Base-by-base conservation (phyloP, 2,113 vertebrate species). In the Nestor notabilis region DNA sequence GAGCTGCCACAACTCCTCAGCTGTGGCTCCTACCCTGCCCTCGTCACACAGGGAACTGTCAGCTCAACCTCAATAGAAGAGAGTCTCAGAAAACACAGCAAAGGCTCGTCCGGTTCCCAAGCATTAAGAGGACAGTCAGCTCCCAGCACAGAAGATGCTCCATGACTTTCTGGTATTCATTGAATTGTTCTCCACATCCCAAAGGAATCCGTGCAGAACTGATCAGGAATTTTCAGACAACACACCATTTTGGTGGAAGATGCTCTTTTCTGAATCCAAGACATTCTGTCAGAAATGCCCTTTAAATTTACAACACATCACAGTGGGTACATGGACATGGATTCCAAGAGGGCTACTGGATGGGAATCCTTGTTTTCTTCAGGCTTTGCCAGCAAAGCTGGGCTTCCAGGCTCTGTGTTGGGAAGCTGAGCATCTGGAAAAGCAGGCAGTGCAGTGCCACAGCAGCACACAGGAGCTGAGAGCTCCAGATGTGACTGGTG, bases 301-400 rank as follows among this genome's bases (percentile, higher is more conserved):
- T 43, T 23, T 31, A 50, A 89, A 33, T 33, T 58, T 91, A 50
- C 43, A 63, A 4, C 28, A 66, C 29, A 29, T 66, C 0, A 0
- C 56, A 43, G 33, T 7, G 43, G 14, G 25, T 44, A 50, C 0
- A 0, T 3, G 9, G 10, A 13, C n/a, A 56, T 6, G 7, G 39
- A 75, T 79, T 84, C 43, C 74, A 79, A 53, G 43, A 61, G 50
- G 20, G 19, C n/a, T 79, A 2, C 63, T 13, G 14, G 17, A 24
- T 31, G 29, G 37, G 21, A 87, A 81, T n/a, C 41, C n/a, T 53
- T 53, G 19, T 19, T 92, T 72, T 74, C 24, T 47, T 71, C 37
- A 50, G 35, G 41, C 47, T 85, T 71, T 64, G 28, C 47, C 64
- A 55, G 29, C 82, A 63, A 53, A 90, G 31, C 55, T 85, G 70